Evolutionary conservation across 2,797 vertebrate species (phyloP).

Genomic region (Falco rusticolus): DNA sequence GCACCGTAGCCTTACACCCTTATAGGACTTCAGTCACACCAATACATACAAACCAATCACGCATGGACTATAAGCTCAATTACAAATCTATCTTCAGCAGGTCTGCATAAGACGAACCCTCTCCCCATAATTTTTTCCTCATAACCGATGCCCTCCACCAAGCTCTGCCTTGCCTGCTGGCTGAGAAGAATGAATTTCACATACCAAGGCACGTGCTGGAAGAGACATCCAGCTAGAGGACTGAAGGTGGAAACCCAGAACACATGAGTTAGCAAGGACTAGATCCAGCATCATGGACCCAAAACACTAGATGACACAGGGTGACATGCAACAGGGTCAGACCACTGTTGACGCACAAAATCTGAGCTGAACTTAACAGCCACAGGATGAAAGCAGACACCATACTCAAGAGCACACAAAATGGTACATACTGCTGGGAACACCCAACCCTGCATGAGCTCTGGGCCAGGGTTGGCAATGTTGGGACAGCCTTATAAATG

Average conservation of each 20-base stretch:
- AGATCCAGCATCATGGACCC: not conserved
- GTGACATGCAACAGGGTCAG: not conserved
- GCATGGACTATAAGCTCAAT: not conserved
- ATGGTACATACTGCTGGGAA: not conserved
- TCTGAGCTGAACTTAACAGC: not conserved
- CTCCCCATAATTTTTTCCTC: not conserved
- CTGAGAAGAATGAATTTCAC: not conserved
- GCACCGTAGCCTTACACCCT: not conserved
- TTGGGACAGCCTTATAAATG: not conserved
- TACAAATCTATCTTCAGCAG: not conserved
- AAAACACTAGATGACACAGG: not conserved
- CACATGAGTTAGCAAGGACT: not conserved
- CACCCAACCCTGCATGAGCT: not conserved
- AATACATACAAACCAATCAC: not conserved
- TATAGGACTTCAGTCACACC: not conserved
- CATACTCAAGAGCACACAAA: not conserved
- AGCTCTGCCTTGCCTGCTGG: not conserved
- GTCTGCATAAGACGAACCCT: not conserved
- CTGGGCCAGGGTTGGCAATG: rapidly evolving
- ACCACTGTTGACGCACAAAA: rapidly evolving
- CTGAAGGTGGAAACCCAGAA: not conserved
- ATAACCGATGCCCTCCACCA: not conserved
- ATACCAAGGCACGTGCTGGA: rapidly evolving
- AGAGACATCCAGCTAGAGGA: not conserved
- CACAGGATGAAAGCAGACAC: not conserved